These are phyloP conservation scores for Erpobdella octoculata DNA, from an alignment of 2,888 invertebrate species.

Conservation along the genomic window DNA sequence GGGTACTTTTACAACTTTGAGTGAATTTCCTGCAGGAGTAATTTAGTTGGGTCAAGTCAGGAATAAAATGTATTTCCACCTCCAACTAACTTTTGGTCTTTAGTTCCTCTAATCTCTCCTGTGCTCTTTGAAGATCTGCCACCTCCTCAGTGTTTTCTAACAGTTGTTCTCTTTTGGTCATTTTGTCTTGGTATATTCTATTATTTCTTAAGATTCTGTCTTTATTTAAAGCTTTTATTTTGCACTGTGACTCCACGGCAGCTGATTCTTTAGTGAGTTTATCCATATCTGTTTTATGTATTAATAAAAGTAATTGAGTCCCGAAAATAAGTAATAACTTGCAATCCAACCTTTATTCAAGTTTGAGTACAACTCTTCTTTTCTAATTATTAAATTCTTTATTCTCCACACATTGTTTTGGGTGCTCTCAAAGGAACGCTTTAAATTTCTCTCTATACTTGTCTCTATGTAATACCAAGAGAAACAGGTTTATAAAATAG, in stretches of 20 bases:
- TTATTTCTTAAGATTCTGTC: background rate
- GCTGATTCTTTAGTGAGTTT: background rate
- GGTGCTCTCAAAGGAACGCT: background rate
- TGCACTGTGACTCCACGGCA: background rate
- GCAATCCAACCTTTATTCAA: background rate
- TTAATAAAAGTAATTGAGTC: background rate
- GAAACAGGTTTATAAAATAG: too few relatives aligned
- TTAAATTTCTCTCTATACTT: background rate
- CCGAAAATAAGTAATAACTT: background rate
- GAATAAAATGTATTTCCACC: background rate
- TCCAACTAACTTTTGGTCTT: background rate
- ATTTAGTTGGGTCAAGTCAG: background rate
- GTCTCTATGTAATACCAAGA: background rate
- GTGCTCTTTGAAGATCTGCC: background rate
- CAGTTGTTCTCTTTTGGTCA: constrained; percentile 5
- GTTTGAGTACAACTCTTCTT: background rate
- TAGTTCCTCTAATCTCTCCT: background rate
- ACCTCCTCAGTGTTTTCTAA: background rate
- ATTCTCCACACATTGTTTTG: background rate
- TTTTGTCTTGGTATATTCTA: background rate
- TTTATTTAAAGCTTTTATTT: background rate
- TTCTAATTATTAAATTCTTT: background rate
- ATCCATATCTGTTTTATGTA: background rate
- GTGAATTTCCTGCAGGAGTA: background rate
- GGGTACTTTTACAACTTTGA: background rate